Evolutionary conservation across 2,888 invertebrate genomes (phyloP).

Genomic region (Volucella bombylans): DNA sequence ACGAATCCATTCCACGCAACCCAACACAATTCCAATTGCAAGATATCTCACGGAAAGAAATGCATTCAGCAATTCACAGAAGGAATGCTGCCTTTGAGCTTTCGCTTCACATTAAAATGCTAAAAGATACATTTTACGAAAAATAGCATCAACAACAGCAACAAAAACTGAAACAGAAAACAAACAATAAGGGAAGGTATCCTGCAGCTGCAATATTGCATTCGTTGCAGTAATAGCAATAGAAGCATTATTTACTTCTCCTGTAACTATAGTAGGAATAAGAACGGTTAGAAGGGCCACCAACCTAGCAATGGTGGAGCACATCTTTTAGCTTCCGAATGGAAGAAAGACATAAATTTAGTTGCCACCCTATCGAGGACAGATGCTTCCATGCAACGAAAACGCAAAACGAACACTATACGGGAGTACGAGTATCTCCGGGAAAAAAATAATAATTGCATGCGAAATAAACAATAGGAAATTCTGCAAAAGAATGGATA

Average conservation of each 20-base stretch:
- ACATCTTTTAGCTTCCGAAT: conserved; percentile 27
- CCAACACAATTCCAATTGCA: conserved; percentile 38
- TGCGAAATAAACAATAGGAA: conserved; percentile 25
- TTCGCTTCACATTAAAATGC: conserved; percentile 37
- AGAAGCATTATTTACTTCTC: conserved; percentile 38
- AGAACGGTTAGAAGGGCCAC: neutral
- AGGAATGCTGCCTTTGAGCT: conserved; percentile 43
- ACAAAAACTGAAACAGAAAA: neutral
- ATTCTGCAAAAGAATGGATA: conserved; percentile 10
- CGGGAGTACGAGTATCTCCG: neutral
- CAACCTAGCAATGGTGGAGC: conserved; percentile 4
- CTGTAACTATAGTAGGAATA: neutral
- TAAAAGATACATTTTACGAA: conserved; percentile 46
- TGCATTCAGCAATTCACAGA: conserved; percentile 33
- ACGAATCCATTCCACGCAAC: conserved; percentile 35
- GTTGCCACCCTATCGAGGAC: conserved; percentile 11
- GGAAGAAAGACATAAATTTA: conserved; percentile 35
- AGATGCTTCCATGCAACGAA: conserved; percentile 2
- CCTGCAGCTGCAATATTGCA: conserved; percentile 38
- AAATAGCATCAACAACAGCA: neutral
- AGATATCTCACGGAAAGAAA: conserved; percentile 13
- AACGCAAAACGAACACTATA: neutral
- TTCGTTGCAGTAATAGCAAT: conserved; percentile 26
- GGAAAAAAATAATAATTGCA: conserved; percentile 23
- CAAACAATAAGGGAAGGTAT: conserved; percentile 42